Percentiles rank a stretch among this genome's conserved stretches.
Evolutionary conservation across 2,797 vertebrate genomes (phyloP).

Genomic region (Erpetoichthys calabaricus): DNA sequence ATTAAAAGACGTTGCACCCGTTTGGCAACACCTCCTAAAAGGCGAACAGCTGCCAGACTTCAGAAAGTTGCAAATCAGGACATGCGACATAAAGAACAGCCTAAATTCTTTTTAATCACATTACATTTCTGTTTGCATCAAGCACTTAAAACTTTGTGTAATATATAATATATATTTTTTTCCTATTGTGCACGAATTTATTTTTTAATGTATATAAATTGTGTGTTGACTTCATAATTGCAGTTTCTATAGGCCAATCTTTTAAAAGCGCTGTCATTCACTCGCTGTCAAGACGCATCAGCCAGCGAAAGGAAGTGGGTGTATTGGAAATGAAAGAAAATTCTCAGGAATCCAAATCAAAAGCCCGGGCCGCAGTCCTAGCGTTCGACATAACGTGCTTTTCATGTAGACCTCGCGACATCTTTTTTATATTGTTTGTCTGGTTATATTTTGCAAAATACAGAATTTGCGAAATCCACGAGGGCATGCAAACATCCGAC

Average conservation of each 20-base stretch:
- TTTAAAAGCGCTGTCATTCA: slow-evolving; percentile 30
- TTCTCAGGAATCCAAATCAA: slow-evolving; percentile 56
- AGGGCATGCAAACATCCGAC: neutral
- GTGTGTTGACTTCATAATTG: slow-evolving; percentile 41
- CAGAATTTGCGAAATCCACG: neutral
- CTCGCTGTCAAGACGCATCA: slow-evolving; percentile 19
- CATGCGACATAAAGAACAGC: slow-evolving; percentile 36
- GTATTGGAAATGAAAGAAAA: slow-evolving; percentile 35
- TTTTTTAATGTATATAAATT: slow-evolving; percentile 22
- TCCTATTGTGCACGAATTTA: slow-evolving; percentile 24
- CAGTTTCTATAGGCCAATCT: slow-evolving; percentile 32
- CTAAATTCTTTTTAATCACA: neutral
- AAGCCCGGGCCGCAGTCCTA: slow-evolving; percentile 46
- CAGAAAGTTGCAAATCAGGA: slow-evolving; percentile 33
- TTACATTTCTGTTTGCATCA: slow-evolving; percentile 37
- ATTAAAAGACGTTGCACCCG: neutral
- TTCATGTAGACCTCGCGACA: too few species aligned
- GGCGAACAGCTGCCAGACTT: slow-evolving; percentile 28
- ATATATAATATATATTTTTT: slow-evolving; percentile 19
- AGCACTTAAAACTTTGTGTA: slow-evolving; percentile 55
- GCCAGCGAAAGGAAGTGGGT: slow-evolving; percentile 7
- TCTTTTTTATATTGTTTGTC: neutral
- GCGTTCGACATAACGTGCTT: slow-evolving; percentile 4
- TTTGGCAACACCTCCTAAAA: neutral
- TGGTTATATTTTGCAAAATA: slow-evolving; percentile 31